A percentile compares a stretch with the other conserved stretches of the same genome.
These are phyloP conservation scores for Caenorhabditis plicata DNA, from an alignment of 2,888 invertebrate species.

Conservation along the genomic window DNA sequence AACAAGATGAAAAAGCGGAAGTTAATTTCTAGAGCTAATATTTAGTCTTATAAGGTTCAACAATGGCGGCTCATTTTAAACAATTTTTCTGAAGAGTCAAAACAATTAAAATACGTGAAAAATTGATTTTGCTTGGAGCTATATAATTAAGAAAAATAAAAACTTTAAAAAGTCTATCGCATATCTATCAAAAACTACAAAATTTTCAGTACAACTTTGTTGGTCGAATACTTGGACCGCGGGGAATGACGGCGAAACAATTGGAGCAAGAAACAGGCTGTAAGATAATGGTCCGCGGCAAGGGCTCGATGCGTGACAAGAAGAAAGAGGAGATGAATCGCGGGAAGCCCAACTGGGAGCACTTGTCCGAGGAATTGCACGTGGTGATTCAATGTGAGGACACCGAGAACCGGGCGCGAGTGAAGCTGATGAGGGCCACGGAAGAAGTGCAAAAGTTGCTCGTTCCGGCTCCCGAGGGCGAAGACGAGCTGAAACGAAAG, in stretches of 20 bases:
- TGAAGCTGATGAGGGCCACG: constrained; percentile 91
- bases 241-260: constrained; percentile 99
- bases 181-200: too few relatives aligned
- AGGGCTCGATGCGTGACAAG: constrained; percentile 62
- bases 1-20: too few relatives aligned
- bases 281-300: constrained; percentile 93
- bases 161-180: too few relatives aligned
- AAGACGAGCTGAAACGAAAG: constrained; percentile 98
- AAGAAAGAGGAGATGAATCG: constrained; percentile 87
- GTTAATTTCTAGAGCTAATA: too few relatives aligned
- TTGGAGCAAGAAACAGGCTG: constrained; percentile 99
- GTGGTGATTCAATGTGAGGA: constrained; percentile 98
- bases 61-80: too few relatives aligned
- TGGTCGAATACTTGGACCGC: constrained; percentile 96
- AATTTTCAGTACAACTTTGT: constrained; percentile 97
- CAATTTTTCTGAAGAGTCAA: too few relatives aligned
- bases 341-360: constrained; percentile 99
- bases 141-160: too few relatives aligned
- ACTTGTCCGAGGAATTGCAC: constrained; percentile 95
- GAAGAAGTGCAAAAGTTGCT: constrained; percentile 97
- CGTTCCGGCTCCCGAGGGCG: constrained; percentile 81
- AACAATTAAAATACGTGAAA: too few relatives aligned
- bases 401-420: constrained; percentile 90
- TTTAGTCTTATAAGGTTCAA: too few relatives aligned
- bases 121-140: too few relatives aligned